Evolutionary conservation across 30 jellyfish, hydroid and myxozoan genomes (phyloP).

Genomic region (Clytia hemisphaerica): DNA sequence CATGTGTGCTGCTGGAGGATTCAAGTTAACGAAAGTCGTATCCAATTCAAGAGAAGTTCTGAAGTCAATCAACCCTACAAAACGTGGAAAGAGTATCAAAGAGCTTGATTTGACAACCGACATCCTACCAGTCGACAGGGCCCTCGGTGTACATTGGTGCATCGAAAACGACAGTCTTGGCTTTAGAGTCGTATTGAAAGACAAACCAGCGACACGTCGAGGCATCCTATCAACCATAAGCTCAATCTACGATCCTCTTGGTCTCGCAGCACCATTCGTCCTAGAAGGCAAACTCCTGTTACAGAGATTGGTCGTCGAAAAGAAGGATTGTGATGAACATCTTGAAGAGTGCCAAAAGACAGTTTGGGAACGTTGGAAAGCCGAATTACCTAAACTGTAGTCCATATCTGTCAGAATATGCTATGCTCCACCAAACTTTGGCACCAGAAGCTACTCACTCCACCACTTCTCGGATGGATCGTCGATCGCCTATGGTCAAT

Average conservation of each 20-base stretch:
- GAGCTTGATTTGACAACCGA: constrained; percentile 19
- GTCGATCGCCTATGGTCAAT: constrained; percentile 1
- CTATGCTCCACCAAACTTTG: constrained; percentile 13
- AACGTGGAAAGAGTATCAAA: no score
- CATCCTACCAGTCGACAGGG: constrained; percentile 32
- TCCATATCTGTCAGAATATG: constrained; percentile 6
- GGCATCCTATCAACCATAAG: constrained; percentile 17
- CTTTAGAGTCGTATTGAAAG: background rate
- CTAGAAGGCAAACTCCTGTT: constrained; percentile 10
- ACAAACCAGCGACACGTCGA: constrained; percentile 30
- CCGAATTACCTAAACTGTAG: constrained; percentile 17
- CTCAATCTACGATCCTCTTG: constrained; percentile 34
- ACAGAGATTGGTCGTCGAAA: background rate
- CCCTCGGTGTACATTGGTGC: constrained; percentile 34
- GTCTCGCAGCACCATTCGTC: constrained; percentile 27
- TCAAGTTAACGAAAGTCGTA: constrained; percentile 34
- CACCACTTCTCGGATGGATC: constrained; percentile 8
- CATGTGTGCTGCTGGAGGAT: constrained; percentile 45
- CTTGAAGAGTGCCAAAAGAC: background rate
- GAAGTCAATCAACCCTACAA: no score
- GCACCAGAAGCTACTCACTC: background rate
- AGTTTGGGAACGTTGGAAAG: constrained; percentile 29
- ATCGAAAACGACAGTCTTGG: constrained; percentile 9
- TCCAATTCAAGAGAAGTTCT: constrained; percentile 32
- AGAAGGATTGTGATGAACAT: constrained; percentile 25